Evolutionary conservation across 2,113 vertebrate genomes (phyloP).

Genomic region (Equus przewalskii): DNA sequence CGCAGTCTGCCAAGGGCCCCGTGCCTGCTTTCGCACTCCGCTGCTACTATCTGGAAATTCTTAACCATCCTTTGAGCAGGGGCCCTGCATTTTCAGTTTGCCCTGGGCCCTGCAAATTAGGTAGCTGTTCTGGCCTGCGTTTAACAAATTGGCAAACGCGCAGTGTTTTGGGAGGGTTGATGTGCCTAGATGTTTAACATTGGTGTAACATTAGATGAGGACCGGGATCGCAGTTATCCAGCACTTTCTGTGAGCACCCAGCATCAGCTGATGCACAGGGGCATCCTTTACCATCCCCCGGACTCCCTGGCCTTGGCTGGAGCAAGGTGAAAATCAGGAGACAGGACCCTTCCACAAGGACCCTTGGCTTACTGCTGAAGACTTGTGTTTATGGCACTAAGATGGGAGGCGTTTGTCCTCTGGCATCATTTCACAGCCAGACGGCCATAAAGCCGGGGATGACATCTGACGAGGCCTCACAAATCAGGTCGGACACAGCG

Average conservation of each 20-base stretch:
- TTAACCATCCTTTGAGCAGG: background rate
- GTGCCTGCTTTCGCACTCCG: rapidly evolving
- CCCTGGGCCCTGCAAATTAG: background rate
- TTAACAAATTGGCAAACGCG: background rate
- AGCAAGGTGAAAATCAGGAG: background rate
- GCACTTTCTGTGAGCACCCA: background rate
- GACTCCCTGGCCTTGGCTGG: background rate
- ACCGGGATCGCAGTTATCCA: background rate
- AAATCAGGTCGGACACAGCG: background rate
- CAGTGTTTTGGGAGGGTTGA: background rate
- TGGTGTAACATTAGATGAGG: background rate
- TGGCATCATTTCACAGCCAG: slow-evolving; percentile 57
- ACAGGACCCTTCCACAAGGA: background rate
- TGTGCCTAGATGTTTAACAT: background rate
- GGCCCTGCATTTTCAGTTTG: background rate
- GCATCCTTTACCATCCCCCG: background rate
- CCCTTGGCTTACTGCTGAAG: background rate
- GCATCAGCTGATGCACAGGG: background rate
- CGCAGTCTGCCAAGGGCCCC: background rate
- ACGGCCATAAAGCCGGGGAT: background rate
- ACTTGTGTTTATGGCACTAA: background rate
- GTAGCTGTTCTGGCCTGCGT: rapidly evolving
- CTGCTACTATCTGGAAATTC: background rate
- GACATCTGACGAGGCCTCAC: slow-evolving; percentile 36
- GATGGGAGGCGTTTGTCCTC: background rate